Conservation (phyloP, 2,113 vertebrate genomes). For the Pogona vitticeps region DNA sequence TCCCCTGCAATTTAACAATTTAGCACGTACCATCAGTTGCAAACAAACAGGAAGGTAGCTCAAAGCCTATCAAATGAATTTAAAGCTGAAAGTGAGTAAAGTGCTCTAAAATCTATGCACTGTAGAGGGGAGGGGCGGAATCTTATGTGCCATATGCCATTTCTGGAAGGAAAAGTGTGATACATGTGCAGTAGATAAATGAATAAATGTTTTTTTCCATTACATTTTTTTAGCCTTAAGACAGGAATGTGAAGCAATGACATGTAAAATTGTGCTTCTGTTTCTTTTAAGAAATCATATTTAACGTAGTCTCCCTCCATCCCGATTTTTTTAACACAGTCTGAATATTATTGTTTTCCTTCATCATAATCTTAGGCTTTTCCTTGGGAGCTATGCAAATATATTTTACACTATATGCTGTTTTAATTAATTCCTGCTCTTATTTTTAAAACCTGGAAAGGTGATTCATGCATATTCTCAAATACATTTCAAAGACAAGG, state of each 20-base stretch:
- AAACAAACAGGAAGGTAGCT: conserved; percentile 61
- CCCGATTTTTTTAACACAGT: background rate
- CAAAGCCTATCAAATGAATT: conserved; percentile 34
- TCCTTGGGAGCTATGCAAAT: background rate
- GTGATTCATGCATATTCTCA: conserved; percentile 36
- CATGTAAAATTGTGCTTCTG: background rate
- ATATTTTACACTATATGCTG: background rate
- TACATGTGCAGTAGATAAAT: background rate
- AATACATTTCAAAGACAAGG: conserved; percentile 15
- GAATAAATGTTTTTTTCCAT: background rate
- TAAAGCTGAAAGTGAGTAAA: conserved; percentile 32
- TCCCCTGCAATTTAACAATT: conserved; percentile 67
- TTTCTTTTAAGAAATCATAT: background rate
- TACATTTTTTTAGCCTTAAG: conserved; percentile 30
- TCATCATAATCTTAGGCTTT: background rate
- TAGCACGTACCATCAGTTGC: conserved; percentile 52
- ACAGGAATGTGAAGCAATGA: background rate
- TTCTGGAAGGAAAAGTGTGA: background rate
- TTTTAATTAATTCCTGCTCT: conserved; percentile 17
- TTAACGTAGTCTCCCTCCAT: background rate
- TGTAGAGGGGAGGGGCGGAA: background rate
- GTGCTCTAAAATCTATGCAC: background rate
- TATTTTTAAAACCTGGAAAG: conserved; percentile 30
- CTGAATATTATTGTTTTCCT: background rate
- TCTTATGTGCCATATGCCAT: background rate